Conservation (phyloP, 2,797 vertebrate species). For the Periophthalmus magnuspinnatus region DNA sequence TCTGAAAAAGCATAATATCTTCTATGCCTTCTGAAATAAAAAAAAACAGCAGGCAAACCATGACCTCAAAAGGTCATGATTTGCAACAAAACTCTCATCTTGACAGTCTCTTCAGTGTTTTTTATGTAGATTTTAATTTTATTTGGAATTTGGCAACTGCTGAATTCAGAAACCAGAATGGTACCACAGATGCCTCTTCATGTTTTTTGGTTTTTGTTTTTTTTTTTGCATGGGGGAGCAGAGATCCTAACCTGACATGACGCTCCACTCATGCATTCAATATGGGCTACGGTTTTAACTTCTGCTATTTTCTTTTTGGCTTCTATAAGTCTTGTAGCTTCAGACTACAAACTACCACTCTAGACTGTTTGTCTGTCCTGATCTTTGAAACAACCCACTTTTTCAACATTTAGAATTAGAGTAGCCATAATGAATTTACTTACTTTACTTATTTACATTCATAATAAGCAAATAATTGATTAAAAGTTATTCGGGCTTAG, state of each 20-base stretch:
- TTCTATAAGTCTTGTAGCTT: not conserved
- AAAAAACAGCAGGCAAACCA: not conserved
- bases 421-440: too few species aligned
- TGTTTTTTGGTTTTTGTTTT: not conserved
- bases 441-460: too few species aligned
- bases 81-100: not conserved
- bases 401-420: not conserved
- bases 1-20: too few species aligned
- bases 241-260: conserved; percentile 7
- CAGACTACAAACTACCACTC: not conserved
- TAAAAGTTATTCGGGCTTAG: too few species aligned
- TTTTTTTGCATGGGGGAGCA: not conserved
- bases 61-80: not conserved
- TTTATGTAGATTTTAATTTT: not conserved
- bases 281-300: not conserved
- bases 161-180: not conserved
- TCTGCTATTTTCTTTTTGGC: not conserved
- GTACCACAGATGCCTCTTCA: not conserved
- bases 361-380: not conserved
- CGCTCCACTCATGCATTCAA: conserved; percentile 1
- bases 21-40: not conserved
- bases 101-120: not conserved
- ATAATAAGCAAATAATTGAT: too few species aligned
- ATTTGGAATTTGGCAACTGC: not conserved
- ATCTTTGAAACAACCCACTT: not conserved